Evolutionary conservation across 2,797 vertebrate species (phyloP), one percentile per base, ranked within the genome.

Genomic region (Salmo trutta): DNA sequence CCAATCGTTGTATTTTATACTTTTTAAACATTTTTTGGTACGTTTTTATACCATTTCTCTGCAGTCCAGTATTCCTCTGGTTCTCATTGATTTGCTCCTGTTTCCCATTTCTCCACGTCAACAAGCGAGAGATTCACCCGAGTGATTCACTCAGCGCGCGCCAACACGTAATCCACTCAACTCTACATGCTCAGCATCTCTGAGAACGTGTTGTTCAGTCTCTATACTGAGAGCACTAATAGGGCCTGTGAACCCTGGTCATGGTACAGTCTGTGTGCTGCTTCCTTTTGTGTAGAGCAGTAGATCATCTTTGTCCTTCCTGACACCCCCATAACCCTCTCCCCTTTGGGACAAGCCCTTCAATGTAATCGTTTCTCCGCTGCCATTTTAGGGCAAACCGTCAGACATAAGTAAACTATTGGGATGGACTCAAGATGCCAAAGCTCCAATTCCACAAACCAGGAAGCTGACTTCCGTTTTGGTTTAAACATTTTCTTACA

Each of bases 41-140:
- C 29, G 15, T 5, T 14, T 73, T 59, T 5, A 17, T 36, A n/a
- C 19, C 16, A 29, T 74, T 4, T 21, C 31, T 78, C 67, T 59
- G 10, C 64, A 29, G 17, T 52, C 53, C 70, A 67, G 4, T 10
- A 53, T 73, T 53, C 27, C 53, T 72, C 16, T 82, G 21, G 27
- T 21, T 21, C 67, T n/a, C 14, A 54, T 36, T 74, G 62, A 36
- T 24, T 72, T 75, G 6, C 69, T 15, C 59, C 12, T 77, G 41
- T 87, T 14, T 77, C 62, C 15, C 74, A 62, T 86, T 53, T 78
- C 47, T 73, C 59, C 27, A 65, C 10, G n/a, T 66, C 67, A 69
- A 74, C 77, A 85, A 84, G 81, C 83, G 74, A 75, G 16, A 74
- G 31, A 65, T 73, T 52, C 71, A 3, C 53, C 81, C 76, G 78